A percentile compares a stretch with the other conserved stretches of the same genome.
Conservation (phyloP, 1,140 invertebrate genomes). For the Halesus radiatus region DNA sequence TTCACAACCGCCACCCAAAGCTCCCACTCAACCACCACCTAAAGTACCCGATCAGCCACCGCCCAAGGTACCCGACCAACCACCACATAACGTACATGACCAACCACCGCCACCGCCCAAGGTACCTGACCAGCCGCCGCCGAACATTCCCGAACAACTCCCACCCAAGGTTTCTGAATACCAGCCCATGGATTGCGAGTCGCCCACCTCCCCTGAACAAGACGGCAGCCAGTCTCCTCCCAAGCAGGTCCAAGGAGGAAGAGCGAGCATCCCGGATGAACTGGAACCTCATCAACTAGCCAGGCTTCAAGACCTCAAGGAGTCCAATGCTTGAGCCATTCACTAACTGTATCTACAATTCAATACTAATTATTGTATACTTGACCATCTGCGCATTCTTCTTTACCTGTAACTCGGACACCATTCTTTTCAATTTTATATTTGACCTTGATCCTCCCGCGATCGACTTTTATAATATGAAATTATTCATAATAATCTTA, state of each 20-base stretch:
- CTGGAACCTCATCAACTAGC: slow-evolving; percentile 87
- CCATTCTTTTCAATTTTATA: too few species aligned
- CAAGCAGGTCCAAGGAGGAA: slow-evolving; percentile 78
- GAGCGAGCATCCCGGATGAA: slow-evolving; percentile 87
- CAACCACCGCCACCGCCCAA: neutral
- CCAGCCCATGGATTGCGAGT: slow-evolving; percentile 61
- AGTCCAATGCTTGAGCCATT: slow-evolving; percentile 84
- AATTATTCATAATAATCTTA: too few species aligned
- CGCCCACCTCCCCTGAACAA: slow-evolving; percentile 59
- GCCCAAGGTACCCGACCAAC: slow-evolving; percentile 57
- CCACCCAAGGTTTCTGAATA: neutral
- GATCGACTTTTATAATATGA: too few species aligned
- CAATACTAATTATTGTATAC: too few species aligned
- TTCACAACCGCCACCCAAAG: slow-evolving; percentile 64
- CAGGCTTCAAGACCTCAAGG: slow-evolving; percentile 86
- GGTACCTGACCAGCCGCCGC: slow-evolving; percentile 57
- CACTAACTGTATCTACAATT: too few species aligned
- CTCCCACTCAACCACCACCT: slow-evolving; percentile 60
- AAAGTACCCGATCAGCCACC: too few species aligned
- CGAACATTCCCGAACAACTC: slow-evolving; percentile 59
- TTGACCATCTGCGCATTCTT: too few species aligned
- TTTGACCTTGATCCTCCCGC: too few species aligned
- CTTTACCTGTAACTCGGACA: too few species aligned
- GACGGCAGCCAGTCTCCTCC: slow-evolving; percentile 66
- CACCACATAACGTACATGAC: slow-evolving; percentile 57